Percentiles rank a stretch among this genome's conserved stretches.
phyloP scores from a whole-genome alignment of 2,888 invertebrate genomes.

The Platypus cylindrus region DNA sequence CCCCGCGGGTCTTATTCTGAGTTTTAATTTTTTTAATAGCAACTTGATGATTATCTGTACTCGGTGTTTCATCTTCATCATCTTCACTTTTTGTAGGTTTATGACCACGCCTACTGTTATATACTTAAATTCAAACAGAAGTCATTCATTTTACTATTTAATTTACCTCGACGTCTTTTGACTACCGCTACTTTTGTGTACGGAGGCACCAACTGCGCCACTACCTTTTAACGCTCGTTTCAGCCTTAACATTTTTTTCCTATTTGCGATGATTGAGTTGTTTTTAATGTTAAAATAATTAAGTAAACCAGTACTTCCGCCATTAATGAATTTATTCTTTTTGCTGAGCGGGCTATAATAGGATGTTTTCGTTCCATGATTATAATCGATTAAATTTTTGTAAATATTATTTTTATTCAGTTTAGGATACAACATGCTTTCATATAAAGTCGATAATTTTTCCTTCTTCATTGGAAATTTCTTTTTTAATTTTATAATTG shows the following conservation, averaged over 20 bases:
- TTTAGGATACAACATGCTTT: constrained; percentile 1
- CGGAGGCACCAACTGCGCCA: constrained; percentile 27
- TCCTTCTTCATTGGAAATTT: constrained; percentile 22
- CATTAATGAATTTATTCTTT: constrained; percentile 9
- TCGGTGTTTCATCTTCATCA: constrained; percentile 17
- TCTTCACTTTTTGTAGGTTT: constrained; percentile 20
- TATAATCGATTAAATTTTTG: neutral
- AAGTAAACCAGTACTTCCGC: no score
- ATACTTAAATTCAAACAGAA: constrained; percentile 1
- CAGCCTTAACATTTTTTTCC: constrained; percentile 8
- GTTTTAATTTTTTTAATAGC: constrained; percentile 24
- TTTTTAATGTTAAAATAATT: no score
- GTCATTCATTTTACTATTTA: neutral
- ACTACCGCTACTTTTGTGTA: constrained; percentile 26
- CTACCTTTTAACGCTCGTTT: constrained; percentile 28
- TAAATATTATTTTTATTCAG: neutral
- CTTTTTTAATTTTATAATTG: constrained; percentile 30
- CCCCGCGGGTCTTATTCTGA: constrained; percentile 31
- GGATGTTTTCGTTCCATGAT: constrained; percentile 2
- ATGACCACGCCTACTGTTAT: constrained; percentile 20
- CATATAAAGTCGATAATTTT: constrained; percentile 9
- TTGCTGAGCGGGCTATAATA: constrained; percentile 9
- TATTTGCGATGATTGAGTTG: neutral
- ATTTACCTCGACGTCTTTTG: constrained; percentile 20
- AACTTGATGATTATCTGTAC: constrained; percentile 21